Conservation (phyloP, 2,888 invertebrate species). For the Rugalucina vietnamica region DNA sequence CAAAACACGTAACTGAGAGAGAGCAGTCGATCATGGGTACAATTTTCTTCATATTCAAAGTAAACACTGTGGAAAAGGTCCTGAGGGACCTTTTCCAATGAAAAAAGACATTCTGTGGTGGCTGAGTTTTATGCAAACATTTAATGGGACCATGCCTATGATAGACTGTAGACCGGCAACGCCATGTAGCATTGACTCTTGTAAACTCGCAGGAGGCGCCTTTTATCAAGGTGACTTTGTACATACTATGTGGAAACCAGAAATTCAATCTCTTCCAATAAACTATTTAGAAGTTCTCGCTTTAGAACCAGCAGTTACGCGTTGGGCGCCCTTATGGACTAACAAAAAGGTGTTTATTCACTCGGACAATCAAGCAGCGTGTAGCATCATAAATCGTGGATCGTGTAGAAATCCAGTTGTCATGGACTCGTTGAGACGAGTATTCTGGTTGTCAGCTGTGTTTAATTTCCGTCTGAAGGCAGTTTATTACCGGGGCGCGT, state of each 20-base stretch:
- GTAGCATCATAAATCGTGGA: slow-evolving; percentile 36
- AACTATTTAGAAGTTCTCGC: slow-evolving; percentile 13
- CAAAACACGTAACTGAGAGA: too few species aligned
- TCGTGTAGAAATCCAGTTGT: neutral
- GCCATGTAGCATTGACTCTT: slow-evolving; percentile 21
- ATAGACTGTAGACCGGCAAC: slow-evolving; percentile 11
- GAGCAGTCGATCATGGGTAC: too few species aligned
- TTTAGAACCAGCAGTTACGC: neutral
- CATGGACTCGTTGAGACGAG: neutral
- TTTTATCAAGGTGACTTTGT: slow-evolving; percentile 19
- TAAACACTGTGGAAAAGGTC: too few species aligned
- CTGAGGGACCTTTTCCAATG: too few species aligned
- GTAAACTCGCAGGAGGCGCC: slow-evolving; percentile 18
- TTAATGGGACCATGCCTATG: slow-evolving; percentile 25
- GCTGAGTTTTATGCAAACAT: slow-evolving; percentile 13
- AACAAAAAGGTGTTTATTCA: slow-evolving; percentile 21
- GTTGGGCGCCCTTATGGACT: neutral
- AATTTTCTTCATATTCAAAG: too few species aligned
- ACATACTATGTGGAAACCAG: neutral
- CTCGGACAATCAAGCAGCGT: slow-evolving; percentile 30
- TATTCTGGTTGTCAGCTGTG: neutral
- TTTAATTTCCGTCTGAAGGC: neutral
- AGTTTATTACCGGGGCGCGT: neutral
- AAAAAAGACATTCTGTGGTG: slow-evolving; percentile 20
- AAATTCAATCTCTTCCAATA: neutral